Evolutionary conservation across 2,888 invertebrate species (phyloP).

Genomic region (Theodoxus fluviatilis): DNA sequence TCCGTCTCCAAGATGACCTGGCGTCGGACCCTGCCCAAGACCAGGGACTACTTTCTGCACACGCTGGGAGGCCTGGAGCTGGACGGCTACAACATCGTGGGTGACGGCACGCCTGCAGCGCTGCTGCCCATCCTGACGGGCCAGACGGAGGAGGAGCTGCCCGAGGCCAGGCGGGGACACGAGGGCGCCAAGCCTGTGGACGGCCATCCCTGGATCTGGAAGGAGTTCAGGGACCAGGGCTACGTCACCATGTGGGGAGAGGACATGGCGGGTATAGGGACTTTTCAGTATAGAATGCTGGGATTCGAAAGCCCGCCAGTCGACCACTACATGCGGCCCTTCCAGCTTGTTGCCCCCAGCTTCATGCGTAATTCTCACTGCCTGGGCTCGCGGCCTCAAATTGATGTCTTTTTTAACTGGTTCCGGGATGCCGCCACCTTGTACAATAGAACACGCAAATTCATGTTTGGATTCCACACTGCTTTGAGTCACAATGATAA

Average conservation of each 20-base stretch:
- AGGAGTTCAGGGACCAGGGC: slow-evolving; percentile 72
- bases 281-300: slow-evolving; percentile 87
- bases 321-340: slow-evolving; percentile 87
- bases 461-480: slow-evolving; percentile 86
- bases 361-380: slow-evolving; percentile 66
- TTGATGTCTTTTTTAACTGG: slow-evolving; percentile 67
- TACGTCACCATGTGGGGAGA: slow-evolving; percentile 82
- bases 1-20: slow-evolving; percentile 82
- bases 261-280: slow-evolving; percentile 83
- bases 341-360: slow-evolving; percentile 72
- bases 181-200: slow-evolving; percentile 75
- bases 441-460: slow-evolving; percentile 77
- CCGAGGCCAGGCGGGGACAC: slow-evolving; percentile 79
- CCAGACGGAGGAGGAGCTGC: slow-evolving; percentile 79
- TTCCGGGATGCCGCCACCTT: slow-evolving; percentile 70
- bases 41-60: slow-evolving; percentile 53
- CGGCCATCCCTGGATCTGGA: slow-evolving; percentile 86
- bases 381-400: slow-evolving; percentile 77
- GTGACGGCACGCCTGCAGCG: slow-evolving; percentile 72
- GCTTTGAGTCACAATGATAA: slow-evolving; percentile 88
- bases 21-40: slow-evolving; percentile 56
- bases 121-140: slow-evolving; percentile 88
- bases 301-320: slow-evolving; percentile 86
- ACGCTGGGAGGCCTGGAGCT: slow-evolving; percentile 69
- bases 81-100: slow-evolving; percentile 70